A percentile compares a stretch with the other conserved stretches of the same genome.
Evolutionary conservation across 2,888 invertebrate genomes (phyloP).

Genomic region (Leucophenga montana): DNA sequence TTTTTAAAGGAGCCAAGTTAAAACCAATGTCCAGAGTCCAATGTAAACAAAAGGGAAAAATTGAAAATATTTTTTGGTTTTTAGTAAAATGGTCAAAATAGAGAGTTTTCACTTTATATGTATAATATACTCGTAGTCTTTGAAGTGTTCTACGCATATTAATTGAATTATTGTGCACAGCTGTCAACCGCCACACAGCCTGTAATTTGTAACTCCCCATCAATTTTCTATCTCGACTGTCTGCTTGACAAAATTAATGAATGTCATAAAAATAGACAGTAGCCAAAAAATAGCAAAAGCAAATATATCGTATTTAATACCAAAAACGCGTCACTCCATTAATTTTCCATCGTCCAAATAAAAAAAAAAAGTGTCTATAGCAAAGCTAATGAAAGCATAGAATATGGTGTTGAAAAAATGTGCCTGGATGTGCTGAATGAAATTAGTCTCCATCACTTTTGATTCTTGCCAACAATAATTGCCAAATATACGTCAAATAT

Average conservation of each 20-base stretch:
- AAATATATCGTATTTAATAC: conserved; percentile 27
- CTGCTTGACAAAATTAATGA: too few relatives aligned
- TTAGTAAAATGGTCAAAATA: too few relatives aligned
- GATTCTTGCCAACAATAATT: not conserved
- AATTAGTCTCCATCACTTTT: not conserved
- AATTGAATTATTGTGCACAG: too few relatives aligned
- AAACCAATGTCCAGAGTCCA: too few relatives aligned
- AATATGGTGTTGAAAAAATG: too few relatives aligned
- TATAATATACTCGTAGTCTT: too few relatives aligned
- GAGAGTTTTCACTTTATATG: too few relatives aligned
- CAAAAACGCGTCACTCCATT: conserved; percentile 57
- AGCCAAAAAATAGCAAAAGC: conserved; percentile 19
- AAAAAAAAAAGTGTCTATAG: conserved; percentile 40
- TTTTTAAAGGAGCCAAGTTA: too few relatives aligned
- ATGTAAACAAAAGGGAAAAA: too few relatives aligned
- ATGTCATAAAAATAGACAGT: conserved; percentile 6
- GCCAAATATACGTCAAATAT: conserved; percentile 7
- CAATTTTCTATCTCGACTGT: too few relatives aligned
- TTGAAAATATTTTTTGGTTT: too few relatives aligned
- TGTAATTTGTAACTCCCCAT: not conserved
- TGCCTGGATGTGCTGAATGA: conserved; percentile 2
- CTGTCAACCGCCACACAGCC: not conserved
- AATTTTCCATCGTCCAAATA: conserved; percentile 53
- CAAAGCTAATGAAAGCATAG: conserved; percentile 61
- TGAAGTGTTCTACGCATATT: too few relatives aligned